Base-by-base conservation (phyloP, 2,888 invertebrate genomes). In the Mesorhabditis spiculigera region DNA sequence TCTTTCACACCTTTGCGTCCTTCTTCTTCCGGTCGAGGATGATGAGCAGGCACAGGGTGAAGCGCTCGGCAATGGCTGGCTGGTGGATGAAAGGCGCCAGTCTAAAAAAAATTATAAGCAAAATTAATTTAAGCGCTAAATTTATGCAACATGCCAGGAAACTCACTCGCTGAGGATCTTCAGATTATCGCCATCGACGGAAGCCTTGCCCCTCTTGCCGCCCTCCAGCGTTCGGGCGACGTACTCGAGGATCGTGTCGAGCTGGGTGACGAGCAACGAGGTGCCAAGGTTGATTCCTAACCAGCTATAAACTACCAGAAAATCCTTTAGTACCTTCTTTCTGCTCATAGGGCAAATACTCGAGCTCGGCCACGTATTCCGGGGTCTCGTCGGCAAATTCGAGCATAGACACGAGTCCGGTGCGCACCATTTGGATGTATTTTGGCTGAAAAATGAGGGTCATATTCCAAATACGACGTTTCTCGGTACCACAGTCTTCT, bases 1-100 rank as follows among this genome's bases (percentile, higher is more conserved):
- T 16, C 6, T 6, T 63, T 8, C 63, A 28, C 41, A 74, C 71
- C 16, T 70, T 66, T 10, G 72, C 73, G 8, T 76, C 75, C 63
- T 79, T 77, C 45, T 74, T 73, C 64, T 63, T 69, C 50, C 71
- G 67, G 44, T 79, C 79, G 8, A 81, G 67, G 50, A 73, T 76
- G 16, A 71, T 67, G 5, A 83, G 68, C 62, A 83, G 71, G 2
- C 79, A 76, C 4, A 68, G 67, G 8, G 81, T 77, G 45, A 83
- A 73, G 42, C 77, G 73, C 41, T 71, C 72, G n/a, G 79, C 80
- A 5, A 79, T 65, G 3, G 73, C 73, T 63, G 73, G 73, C 4
- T 68, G 68, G 63, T 82, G 79, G 0, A 82, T 75, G 66, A 74
- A 79, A 13, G 72, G 72, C 45, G 81, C 76, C 44, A 82, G 67